These are phyloP conservation scores for Meloidogyne chitwoodi DNA, from an alignment of 1,140 invertebrate species.

Conservation along the genomic window DNA sequence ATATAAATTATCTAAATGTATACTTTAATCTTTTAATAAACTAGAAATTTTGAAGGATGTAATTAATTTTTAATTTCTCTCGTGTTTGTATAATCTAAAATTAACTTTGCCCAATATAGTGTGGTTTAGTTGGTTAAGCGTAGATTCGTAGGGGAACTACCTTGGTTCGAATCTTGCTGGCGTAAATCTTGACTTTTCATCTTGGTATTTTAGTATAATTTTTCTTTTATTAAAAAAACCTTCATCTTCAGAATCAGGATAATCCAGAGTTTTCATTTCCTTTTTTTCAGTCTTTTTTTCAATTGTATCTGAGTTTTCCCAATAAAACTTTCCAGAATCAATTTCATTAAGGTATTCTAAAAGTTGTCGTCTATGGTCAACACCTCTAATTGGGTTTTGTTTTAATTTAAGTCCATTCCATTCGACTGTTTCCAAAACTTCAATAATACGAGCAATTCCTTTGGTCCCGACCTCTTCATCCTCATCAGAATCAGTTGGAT, in stretches of 20 bases:
- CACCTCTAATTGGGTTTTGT: neutral
- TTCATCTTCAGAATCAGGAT: constrained; percentile 25
- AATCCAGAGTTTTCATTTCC: neutral
- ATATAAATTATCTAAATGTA: too few species aligned
- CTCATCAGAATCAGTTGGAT: neutral
- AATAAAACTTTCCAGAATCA: neutral
- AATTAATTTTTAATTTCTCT: too few species aligned
- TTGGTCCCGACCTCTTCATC: neutral
- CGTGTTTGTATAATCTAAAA: too few species aligned
- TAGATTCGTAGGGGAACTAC: too few species aligned
- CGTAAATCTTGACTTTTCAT: too few species aligned
- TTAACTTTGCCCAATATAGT: too few species aligned
- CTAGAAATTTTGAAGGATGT: too few species aligned
- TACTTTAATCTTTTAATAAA: too few species aligned
- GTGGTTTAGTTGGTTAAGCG: too few species aligned
- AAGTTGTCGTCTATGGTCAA: constrained; percentile 3
- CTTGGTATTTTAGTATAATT: too few species aligned
- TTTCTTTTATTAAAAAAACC: neutral
- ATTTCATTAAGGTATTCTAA: neutral
- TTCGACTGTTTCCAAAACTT: constrained; percentile 9
- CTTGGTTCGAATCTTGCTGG: too few species aligned
- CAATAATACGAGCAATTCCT: constrained; percentile 8
- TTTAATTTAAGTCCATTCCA: constrained; percentile 7
- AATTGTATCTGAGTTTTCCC: neutral
- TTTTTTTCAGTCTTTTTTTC: neutral